phyloP scores from a whole-genome alignment of 2,113 vertebrate species.

The Malaclemys terrapin region DNA sequence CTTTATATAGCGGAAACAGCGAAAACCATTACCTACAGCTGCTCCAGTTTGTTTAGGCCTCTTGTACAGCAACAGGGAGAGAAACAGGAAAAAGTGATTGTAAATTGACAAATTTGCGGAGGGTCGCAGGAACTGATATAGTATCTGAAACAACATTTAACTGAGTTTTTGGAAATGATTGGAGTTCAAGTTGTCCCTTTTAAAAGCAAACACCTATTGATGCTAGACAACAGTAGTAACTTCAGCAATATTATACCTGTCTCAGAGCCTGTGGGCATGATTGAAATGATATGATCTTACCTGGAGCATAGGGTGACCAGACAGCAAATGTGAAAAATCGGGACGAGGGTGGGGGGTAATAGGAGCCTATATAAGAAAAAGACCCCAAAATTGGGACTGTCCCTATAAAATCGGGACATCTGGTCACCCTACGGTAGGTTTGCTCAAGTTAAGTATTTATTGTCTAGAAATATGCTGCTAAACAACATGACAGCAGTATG shows the following conservation, averaged over 20 bases:
- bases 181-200: constrained; percentile 47
- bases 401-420: too few species aligned
- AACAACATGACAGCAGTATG: constrained; percentile 37
- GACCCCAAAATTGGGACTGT: too few species aligned
- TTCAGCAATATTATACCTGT: constrained; percentile 18
- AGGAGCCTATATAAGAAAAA: too few species aligned
- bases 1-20: fast-evolving
- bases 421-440: neutral
- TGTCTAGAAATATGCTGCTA: neutral
- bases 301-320: neutral
- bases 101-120: neutral
- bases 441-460: constrained; percentile 55
- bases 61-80: neutral
- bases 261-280: neutral
- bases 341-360: too few species aligned
- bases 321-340: too few species aligned
- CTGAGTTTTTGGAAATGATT: neutral
- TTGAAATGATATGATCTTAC: constrained; percentile 37
- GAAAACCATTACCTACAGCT: fast-evolving
- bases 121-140: too few species aligned
- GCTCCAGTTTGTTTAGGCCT: fast-evolving
- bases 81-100: neutral
- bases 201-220: constrained; percentile 37
- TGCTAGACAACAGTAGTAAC: constrained; percentile 28
- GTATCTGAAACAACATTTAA: neutral